Percentiles rank a stretch among this genome's conserved stretches.
phyloP scores from a whole-genome alignment of 2,888 invertebrate genomes.

The Strigamia maritima region DNA sequence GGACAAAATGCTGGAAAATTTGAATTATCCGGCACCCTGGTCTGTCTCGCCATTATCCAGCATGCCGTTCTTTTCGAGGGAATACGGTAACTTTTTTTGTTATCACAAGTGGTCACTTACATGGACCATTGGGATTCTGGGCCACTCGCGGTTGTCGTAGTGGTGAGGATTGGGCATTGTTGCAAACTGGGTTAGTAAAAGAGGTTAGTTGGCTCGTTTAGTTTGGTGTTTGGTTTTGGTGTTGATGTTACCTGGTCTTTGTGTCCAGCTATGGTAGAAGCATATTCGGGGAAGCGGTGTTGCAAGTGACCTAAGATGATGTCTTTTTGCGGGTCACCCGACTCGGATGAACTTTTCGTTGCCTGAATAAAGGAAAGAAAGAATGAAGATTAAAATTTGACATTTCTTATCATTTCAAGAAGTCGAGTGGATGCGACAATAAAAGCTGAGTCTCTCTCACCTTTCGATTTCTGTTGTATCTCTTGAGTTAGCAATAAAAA shows the following conservation, averaged over 20 bases:
- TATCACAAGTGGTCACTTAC: constrained; percentile 38
- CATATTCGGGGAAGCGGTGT: constrained; percentile 42
- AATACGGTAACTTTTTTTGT: too few relatives aligned
- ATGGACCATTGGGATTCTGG: constrained; percentile 41
- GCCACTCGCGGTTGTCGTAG: constrained; percentile 41
- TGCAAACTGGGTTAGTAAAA: constrained; percentile 18
- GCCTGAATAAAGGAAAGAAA: constrained; percentile 34
- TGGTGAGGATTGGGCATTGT: constrained; percentile 30
- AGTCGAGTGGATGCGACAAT: too few relatives aligned
- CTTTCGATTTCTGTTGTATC: background rate
- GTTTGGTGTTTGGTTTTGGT: too few relatives aligned
- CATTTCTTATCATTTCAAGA: too few relatives aligned
- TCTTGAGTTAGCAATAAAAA: background rate
- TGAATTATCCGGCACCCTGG: too few relatives aligned
- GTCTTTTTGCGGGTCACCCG: constrained; percentile 42
- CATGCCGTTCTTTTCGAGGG: too few relatives aligned
- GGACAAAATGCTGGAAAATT: too few relatives aligned
- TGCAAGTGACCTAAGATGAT: constrained; percentile 42
- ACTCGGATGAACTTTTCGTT: constrained; percentile 42
- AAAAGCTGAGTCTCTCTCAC: too few relatives aligned
- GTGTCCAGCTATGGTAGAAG: constrained; percentile 42
- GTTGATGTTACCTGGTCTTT: constrained; percentile 43
- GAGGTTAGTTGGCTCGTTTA: background rate
- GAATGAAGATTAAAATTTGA: too few relatives aligned
- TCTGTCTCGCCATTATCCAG: too few relatives aligned